phyloP scores from a whole-genome alignment of 2,113 vertebrate genomes.

The Sporophila hypoxantha region DNA sequence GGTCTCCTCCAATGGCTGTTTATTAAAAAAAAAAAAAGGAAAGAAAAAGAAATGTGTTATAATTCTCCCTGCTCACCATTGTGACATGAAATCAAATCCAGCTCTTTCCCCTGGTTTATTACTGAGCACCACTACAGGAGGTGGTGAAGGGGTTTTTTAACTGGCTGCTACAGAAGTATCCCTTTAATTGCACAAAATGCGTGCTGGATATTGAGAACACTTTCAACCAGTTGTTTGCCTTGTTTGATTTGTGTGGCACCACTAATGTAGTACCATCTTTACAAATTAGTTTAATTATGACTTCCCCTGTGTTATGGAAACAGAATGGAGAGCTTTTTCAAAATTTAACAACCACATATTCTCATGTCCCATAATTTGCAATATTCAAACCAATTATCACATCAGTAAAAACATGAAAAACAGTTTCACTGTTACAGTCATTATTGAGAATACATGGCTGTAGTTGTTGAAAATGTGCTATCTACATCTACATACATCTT shows the following conservation, averaged over 20 bases:
- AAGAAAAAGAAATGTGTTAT: not conserved
- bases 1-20: not conserved
- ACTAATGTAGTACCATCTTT: conserved; percentile 8
- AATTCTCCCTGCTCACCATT: not conserved
- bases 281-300: conserved; percentile 46
- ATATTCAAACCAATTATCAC: conserved; percentile 38
- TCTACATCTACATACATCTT: not conserved
- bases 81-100: not conserved
- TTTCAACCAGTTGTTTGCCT: conserved; percentile 16
- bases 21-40: not conserved
- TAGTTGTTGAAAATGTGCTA: not conserved
- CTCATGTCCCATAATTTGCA: not conserved
- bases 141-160: not conserved
- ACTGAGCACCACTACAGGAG: not conserved
- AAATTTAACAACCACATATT: not conserved
- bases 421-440: conserved; percentile 21
- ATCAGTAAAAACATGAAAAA: conserved; percentile 26
- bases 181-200: not conserved
- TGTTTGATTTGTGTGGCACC: not conserved
- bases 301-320: conserved; percentile 2
- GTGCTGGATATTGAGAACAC: not conserved
- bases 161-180: not conserved
- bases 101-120: not conserved
- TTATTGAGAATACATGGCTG: conserved; percentile 32
- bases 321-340: not conserved